Evolutionary conservation across 2,888 invertebrate genomes (phyloP).

Genomic region (Melieria crassipennis): DNA sequence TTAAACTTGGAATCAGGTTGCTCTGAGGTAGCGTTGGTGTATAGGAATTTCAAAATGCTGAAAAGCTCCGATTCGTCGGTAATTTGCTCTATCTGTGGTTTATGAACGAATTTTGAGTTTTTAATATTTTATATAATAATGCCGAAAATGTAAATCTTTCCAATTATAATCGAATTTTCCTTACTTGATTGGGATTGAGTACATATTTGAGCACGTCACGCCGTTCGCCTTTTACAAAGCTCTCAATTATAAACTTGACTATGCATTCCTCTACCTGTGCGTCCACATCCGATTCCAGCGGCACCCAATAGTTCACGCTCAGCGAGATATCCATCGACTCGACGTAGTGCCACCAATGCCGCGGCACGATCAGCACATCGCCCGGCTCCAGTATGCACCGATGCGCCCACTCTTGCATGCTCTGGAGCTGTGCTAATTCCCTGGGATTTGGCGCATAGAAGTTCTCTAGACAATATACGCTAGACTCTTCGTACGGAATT

Average conservation of each 20-base stretch:
- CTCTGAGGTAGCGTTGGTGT: constrained; percentile 37
- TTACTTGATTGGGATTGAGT: constrained; percentile 77
- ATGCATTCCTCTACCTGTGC: constrained; percentile 70
- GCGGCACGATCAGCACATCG: constrained; percentile 88
- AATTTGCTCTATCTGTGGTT: constrained; percentile 38
- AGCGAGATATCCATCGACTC: constrained; percentile 81
- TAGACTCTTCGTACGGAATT: constrained; percentile 96
- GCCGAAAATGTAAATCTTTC: background rate
- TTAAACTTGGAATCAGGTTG: constrained; percentile 47
- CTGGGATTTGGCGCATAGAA: constrained; percentile 73
- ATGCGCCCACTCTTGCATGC: constrained; percentile 52
- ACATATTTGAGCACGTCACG: constrained; percentile 67
- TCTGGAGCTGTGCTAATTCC: constrained; percentile 38
- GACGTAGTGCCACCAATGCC: constrained; percentile 98
- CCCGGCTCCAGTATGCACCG: constrained; percentile 80
- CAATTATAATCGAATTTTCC: background rate
- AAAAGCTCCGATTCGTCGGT: constrained; percentile 45
- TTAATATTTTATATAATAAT: too few species aligned
- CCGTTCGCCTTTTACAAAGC: constrained; percentile 70
- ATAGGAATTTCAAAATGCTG: constrained; percentile 41
- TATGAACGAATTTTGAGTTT: too few species aligned
- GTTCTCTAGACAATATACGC: constrained; percentile 87
- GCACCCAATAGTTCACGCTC: constrained; percentile 77
- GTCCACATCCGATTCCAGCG: constrained; percentile 67
- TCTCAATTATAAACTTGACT: constrained; percentile 74